A percentile compares a stretch with the other conserved stretches of the same genome.
These are phyloP conservation scores for Microctonus hyperodae DNA, from an alignment of 2,888 invertebrate genomes.

Conservation along the genomic window DNA sequence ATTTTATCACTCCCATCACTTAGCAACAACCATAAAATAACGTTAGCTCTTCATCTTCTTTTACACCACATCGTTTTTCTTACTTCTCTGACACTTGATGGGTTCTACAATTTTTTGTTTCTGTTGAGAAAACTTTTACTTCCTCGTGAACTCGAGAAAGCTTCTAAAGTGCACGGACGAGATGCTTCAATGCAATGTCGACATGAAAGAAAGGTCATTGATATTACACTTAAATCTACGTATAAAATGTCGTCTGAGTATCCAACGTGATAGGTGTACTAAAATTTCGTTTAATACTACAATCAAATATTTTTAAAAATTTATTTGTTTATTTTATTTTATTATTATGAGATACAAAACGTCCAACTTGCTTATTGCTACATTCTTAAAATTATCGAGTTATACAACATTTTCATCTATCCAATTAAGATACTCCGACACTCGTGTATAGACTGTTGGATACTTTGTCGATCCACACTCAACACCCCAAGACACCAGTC, in stretches of 20 bases:
- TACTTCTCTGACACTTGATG: not conserved
- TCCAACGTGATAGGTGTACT: not conserved
- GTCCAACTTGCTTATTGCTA: too few relatives aligned
- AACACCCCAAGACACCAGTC: constrained; percentile 52
- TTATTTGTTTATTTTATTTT: too few relatives aligned
- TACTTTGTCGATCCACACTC: constrained; percentile 47
- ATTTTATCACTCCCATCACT: constrained; percentile 3
- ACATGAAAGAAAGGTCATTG: not conserved
- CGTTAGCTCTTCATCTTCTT: not conserved
- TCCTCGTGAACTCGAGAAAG: not conserved
- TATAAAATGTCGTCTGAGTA: not conserved
- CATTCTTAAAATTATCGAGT: too few relatives aligned
- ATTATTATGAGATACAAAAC: too few relatives aligned
- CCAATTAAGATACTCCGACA: constrained; percentile 46
- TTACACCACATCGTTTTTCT: constrained; percentile 11
- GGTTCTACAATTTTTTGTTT: not conserved
- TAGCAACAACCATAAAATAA: not conserved
- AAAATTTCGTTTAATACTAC: too few relatives aligned
- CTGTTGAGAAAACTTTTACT: constrained; percentile 8
- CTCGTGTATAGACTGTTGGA: constrained; percentile 53
- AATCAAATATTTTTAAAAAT: too few relatives aligned
- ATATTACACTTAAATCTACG: not conserved
- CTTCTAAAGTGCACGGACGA: not conserved
- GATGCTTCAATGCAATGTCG: not conserved
- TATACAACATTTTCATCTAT: constrained; percentile 39